Evolutionary conservation across 2,797 vertebrate genomes (phyloP), one percentile per base, ranked within the genome.

Genomic region (Aselliscus stoliczkanus): DNA sequence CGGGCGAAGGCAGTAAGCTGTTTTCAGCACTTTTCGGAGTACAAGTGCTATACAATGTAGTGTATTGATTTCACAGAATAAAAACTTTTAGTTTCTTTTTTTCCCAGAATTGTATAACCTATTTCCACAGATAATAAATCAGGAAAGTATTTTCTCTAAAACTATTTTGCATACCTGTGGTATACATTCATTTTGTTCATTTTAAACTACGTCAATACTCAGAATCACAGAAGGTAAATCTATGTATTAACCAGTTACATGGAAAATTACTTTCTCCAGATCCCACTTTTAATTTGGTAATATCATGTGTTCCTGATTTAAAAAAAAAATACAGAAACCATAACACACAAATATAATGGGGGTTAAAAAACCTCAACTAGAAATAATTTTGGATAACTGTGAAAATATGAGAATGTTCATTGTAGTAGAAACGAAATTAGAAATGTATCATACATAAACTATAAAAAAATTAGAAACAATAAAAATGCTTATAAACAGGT

Each of bases 61-160:
- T 79, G 93, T 94, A 97, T 94, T 97, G 96, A 98, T 96, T 97
- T 97, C 97, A 97, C 96, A 95, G 97, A 97, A 98, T 97, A 97
- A 97, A 97, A 98, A 97, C 93, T 39, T 93, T 13, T 56, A 47
- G 56, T 96, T 89, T 96, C 97, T 97, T 93, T 95, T 92, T 97
- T 96, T 90, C 90, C 95, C 96, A 65, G 54, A 44, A 96, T 97
- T 96, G 81, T 95, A 84, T 96, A 98, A 98, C 86, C 98, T 96
- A 98, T 97, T 96, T 98, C 97, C 97, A 98, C 97, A 98, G 97
- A 97, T 97, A 95, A 98, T 98, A 98, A 98, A 98, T 97, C 94
- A 97, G 90, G 83, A 93, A 96, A 94, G 21, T n/a, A 67, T 97
- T 98, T 97, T 98, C 73, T 97, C 96, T 96, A 90, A 97, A 97